These are phyloP conservation scores for Gobius niger DNA, from an alignment of 2,113 vertebrate genomes.

Conservation along the genomic window DNA sequence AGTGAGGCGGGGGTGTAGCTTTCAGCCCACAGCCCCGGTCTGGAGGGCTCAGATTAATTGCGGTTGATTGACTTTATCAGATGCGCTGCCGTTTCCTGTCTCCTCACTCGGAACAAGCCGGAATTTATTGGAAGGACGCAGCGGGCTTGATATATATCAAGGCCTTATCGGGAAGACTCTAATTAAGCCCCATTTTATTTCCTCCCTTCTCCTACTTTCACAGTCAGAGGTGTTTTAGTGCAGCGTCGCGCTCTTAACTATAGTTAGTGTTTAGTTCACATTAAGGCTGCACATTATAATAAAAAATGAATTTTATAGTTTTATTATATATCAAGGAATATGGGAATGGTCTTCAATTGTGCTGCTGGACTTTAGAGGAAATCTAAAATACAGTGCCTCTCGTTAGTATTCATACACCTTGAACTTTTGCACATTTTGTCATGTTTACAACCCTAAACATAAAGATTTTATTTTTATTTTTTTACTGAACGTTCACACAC, in stretches of 20 bases:
- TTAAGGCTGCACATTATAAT: too few species aligned
- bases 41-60: slow-evolving; percentile 71
- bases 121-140: slow-evolving; percentile 57
- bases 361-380: too few species aligned
- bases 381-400: too few species aligned
- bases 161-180: slow-evolving; percentile 47
- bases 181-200: slow-evolving; percentile 58
- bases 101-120: slow-evolving; percentile 48
- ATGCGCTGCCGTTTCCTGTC: slow-evolving; percentile 43
- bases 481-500: too few species aligned
- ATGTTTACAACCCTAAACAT: too few species aligned
- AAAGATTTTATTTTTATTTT: too few species aligned
- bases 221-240: background rate
- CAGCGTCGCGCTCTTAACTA: background rate
- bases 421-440: too few species aligned
- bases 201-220: slow-evolving; percentile 7
- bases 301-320: too few species aligned
- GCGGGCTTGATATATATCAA: slow-evolving; percentile 63
- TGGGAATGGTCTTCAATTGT: too few species aligned
- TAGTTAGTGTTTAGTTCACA: too few species aligned
- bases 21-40: slow-evolving; percentile 52
- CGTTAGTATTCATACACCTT: too few species aligned
- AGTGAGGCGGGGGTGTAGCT: slow-evolving; percentile 36
- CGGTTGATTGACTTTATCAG: slow-evolving; percentile 71
- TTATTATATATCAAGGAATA: too few species aligned